These are phyloP conservation scores for Crenichthys baileyi DNA, from an alignment of 2,797 vertebrate species.

Conservation along the genomic window DNA sequence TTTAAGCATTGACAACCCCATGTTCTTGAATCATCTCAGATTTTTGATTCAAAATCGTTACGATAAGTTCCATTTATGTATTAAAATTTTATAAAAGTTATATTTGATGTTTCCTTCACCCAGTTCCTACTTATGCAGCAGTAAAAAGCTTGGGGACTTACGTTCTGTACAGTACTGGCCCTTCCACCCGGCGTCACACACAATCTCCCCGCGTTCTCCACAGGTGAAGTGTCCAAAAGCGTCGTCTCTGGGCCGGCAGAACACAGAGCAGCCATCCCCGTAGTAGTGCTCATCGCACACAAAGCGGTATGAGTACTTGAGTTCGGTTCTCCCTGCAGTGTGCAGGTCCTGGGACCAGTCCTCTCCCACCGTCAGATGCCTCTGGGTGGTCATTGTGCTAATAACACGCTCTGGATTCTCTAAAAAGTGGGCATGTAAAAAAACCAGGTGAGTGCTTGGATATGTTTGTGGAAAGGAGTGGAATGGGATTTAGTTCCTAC, in stretches of 20 bases:
- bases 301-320: constrained; percentile 94
- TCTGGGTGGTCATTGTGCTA: constrained; percentile 93
- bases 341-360: constrained; percentile 97
- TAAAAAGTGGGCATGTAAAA: constrained; percentile 46
- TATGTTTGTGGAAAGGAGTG: not conserved
- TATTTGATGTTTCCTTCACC: not conserved
- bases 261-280: constrained; percentile 94
- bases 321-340: constrained; percentile 88
- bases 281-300: constrained; percentile 97
- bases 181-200: constrained; percentile 95
- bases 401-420: constrained; percentile 93
- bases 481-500: constrained; percentile 69
- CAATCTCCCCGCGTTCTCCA: constrained; percentile 92
- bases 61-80: not conserved
- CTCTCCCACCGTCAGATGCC: constrained; percentile 93
- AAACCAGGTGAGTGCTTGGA: not conserved
- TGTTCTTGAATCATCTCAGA: not conserved
- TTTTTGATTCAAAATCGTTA: not conserved
- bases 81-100: not conserved
- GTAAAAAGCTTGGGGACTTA: constrained; percentile 75
- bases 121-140: not conserved
- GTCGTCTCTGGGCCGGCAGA: constrained; percentile 93
- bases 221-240: constrained; percentile 97
- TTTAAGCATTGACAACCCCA: not conserved
- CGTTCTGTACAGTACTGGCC: constrained; percentile 96